Conservation (phyloP, 2,797 vertebrate species). For the Chelonia mydas region DNA sequence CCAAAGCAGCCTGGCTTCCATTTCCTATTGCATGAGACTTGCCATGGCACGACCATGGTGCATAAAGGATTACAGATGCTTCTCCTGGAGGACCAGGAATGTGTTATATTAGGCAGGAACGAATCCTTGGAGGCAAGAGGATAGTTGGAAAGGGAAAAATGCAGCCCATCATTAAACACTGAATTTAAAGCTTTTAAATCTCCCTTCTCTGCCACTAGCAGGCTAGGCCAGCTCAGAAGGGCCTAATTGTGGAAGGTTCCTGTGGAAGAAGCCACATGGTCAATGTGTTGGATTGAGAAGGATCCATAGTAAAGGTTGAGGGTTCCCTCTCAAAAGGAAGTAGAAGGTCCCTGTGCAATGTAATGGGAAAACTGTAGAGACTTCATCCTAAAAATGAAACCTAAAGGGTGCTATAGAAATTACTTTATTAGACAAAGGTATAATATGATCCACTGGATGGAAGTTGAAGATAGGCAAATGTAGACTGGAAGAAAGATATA, state of each 20-base stretch:
- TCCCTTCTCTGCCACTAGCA: background rate
- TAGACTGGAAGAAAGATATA: background rate
- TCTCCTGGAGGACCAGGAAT: accelerated
- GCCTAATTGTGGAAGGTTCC: background rate
- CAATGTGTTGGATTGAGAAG: background rate
- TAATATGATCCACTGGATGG: background rate
- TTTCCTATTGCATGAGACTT: background rate
- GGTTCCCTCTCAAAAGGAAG: background rate
- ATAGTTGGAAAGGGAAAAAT: background rate
- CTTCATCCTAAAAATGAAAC: background rate
- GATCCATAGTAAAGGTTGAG: background rate
- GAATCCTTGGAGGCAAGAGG: background rate
- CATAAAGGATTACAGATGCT: background rate
- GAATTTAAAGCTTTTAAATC: background rate
- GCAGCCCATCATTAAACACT: background rate
- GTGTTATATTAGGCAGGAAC: background rate
- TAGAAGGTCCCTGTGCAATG: background rate
- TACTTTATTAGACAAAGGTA: background rate
- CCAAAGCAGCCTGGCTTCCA: background rate
- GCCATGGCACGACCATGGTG: background rate
- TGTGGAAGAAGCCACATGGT: background rate
- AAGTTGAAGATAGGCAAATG: background rate
- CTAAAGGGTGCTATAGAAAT: background rate
- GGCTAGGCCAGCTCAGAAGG: background rate
- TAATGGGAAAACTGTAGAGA: background rate